These are phyloP conservation scores for Pyrocephalus nanus DNA, from an alignment of 2,797 vertebrate genomes.

Conservation along the genomic window DNA sequence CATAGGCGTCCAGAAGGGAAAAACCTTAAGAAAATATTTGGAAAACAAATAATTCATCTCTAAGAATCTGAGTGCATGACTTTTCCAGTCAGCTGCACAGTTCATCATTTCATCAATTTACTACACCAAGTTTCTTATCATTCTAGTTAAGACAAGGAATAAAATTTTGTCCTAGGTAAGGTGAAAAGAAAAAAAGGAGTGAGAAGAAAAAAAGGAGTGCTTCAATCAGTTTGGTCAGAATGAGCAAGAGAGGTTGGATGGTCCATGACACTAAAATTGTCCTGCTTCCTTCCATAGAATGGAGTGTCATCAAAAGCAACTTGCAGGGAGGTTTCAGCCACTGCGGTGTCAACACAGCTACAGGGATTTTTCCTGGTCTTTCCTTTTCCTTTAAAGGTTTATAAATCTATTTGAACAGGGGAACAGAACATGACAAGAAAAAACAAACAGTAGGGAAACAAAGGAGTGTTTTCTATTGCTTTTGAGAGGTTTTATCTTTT, in stretches of 20 bases:
- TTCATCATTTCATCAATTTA: background rate
- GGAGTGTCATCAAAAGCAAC: background rate
- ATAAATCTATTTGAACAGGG: background rate
- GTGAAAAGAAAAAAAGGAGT: background rate
- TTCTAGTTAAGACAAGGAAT: background rate
- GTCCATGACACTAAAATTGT: background rate
- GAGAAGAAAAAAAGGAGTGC: background rate
- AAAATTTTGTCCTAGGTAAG: background rate
- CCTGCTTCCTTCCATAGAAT: background rate
- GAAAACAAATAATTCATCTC: background rate
- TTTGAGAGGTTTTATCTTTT: background rate
- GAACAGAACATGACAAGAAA: background rate
- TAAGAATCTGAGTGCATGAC: background rate
- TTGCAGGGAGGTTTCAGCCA: background rate
- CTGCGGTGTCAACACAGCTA: background rate
- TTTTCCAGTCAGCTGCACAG: background rate
- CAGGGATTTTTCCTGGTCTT: background rate
- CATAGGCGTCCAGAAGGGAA: background rate
- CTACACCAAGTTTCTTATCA: background rate
- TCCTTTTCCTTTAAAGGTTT: background rate
- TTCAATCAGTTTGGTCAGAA: background rate
- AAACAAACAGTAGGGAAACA: background rate
- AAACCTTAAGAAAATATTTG: background rate
- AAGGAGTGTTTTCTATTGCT: background rate
- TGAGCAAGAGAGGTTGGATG: background rate